Evolutionary conservation across 92 coral and sea anemone genomes (phyloP).

Genomic region (Epizoanthus rinbou): DNA sequence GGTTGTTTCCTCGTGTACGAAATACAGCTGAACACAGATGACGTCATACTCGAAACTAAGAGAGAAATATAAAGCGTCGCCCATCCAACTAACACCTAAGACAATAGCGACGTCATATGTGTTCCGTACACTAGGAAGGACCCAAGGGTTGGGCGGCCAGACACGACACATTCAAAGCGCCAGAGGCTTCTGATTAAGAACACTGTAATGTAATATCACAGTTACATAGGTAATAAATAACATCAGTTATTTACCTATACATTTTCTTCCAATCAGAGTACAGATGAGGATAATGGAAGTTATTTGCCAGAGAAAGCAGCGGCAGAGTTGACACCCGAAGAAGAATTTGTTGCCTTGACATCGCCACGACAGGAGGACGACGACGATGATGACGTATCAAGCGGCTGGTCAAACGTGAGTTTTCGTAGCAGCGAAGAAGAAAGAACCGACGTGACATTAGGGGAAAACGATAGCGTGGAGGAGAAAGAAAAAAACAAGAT

Average conservation of each 20-base stretch:
- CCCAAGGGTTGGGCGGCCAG: too few species aligned
- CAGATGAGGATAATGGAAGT: not conserved
- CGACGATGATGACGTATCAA: constrained; percentile 1
- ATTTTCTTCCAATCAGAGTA: not conserved
- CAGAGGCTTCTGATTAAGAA: too few species aligned
- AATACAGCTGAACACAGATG: too few species aligned
- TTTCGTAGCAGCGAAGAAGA: not conserved
- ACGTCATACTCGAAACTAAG: too few species aligned
- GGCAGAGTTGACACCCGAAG: not conserved
- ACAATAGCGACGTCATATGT: too few species aligned
- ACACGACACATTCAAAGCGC: too few species aligned
- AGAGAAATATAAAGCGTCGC: too few species aligned
- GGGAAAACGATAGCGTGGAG: not conserved
- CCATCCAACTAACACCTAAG: too few species aligned
- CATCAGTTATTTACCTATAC: not conserved
- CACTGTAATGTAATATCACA: too few species aligned
- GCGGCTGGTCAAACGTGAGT: not conserved
- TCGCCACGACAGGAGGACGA: not conserved
- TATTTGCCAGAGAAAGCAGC: not conserved
- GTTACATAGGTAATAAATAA: too few species aligned
- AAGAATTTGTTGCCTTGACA: not conserved
- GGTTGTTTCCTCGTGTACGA: too few species aligned
- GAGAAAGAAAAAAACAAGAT: not conserved
- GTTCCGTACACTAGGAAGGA: too few species aligned
- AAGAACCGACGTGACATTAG: not conserved